Percentiles rank a stretch among this genome's conserved stretches.
phyloP scores from a whole-genome alignment of 2,888 invertebrate species.

The Dascillus cervinus region DNA sequence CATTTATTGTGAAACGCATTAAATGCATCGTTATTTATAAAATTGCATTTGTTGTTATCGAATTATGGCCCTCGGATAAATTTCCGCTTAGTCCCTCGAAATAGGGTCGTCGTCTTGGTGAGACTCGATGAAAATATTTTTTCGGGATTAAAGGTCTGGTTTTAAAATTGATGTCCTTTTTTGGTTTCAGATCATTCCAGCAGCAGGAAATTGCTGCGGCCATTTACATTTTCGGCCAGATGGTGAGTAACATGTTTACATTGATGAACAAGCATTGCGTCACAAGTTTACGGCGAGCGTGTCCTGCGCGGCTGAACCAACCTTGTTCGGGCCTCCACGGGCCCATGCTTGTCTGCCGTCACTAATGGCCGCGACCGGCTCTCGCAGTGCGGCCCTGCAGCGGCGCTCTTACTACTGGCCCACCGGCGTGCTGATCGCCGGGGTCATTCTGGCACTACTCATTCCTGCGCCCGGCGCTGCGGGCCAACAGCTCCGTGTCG shows the following conservation, averaged over 20 bases:
- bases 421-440: conserved; percentile 9
- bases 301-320: conserved; percentile 15
- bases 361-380: conserved; percentile 34
- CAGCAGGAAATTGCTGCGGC: conserved; percentile 7
- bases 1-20: too few species aligned
- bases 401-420: conserved; percentile 26
- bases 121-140: too few species aligned
- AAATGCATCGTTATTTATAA: too few species aligned
- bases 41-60: too few species aligned
- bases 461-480: conserved; percentile 14
- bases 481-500: conserved; percentile 14
- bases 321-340: conserved; percentile 21
- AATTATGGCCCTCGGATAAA: too few species aligned
- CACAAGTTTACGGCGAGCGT: conserved; percentile 20
- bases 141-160: too few species aligned
- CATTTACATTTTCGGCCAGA: conserved; percentile 7
- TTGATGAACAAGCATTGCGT: conserved; percentile 20
- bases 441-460: conserved; percentile 18
- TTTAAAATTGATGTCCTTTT: conserved; percentile 4
- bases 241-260: conserved; percentile 24
- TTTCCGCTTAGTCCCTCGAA: too few species aligned
- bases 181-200: conserved; percentile 17
- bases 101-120: too few species aligned
- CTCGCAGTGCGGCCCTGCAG: conserved; percentile 26
- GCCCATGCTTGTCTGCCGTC: conserved; percentile 18